phyloP scores from a whole-genome alignment of 1,140 invertebrate species.

The Amphibalanus amphitrite region DNA sequence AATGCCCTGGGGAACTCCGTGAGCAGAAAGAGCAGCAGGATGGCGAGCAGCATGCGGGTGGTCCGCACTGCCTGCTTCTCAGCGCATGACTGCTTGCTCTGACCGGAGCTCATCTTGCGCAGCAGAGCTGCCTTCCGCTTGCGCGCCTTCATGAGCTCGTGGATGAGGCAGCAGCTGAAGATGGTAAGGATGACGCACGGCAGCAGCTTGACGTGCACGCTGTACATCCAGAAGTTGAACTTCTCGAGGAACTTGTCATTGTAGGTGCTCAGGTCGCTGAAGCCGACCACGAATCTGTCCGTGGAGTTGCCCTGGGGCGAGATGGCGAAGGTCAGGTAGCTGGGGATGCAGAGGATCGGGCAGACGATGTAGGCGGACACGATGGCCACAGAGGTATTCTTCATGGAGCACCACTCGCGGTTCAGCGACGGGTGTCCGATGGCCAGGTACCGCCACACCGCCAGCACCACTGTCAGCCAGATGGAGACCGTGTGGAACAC shows the following conservation, averaged over 20 bases:
- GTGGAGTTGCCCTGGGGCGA: constrained; percentile 20
- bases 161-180: constrained; percentile 55
- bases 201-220: constrained; percentile 64
- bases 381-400: constrained; percentile 40
- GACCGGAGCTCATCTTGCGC: too few relatives aligned
- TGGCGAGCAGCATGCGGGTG: constrained; percentile 39
- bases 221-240: constrained; percentile 37
- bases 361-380: constrained; percentile 59
- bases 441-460: constrained; percentile 73
- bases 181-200: constrained; percentile 66
- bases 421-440: constrained; percentile 17
- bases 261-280: constrained; percentile 25
- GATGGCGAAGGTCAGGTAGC: constrained; percentile 53
- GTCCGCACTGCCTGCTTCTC: constrained; percentile 24
- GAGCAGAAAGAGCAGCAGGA: constrained; percentile 36
- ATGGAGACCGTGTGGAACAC: constrained; percentile 84
- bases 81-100: constrained; percentile 16
- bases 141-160: constrained; percentile 35
- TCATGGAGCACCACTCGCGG: constrained; percentile 16
- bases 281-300: constrained; percentile 22
- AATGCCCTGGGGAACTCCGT: constrained; percentile 33
- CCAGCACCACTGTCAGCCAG: constrained; percentile 74
- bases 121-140: too few relatives aligned
- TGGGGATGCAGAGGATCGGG: constrained; percentile 64
- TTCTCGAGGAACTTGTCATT: constrained; percentile 26